Base-by-base conservation (phyloP, 2,113 vertebrate genomes). In the Macroglossus sobrinus region DNA sequence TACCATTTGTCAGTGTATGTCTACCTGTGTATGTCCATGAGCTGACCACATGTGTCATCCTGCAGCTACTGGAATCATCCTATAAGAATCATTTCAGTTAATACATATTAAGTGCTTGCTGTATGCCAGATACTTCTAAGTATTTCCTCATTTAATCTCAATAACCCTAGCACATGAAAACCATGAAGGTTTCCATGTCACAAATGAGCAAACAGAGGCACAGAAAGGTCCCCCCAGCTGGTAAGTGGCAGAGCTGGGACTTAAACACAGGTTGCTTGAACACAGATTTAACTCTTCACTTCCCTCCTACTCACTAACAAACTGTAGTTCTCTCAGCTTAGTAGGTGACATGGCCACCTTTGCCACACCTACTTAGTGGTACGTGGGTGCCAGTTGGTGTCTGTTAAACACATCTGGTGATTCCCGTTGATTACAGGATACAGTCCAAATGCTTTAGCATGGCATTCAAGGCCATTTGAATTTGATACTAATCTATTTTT, bases 11-110 rank as follows among this genome's bases (percentile, higher is more conserved):
- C 88, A 85, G 50, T 26, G 14, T 4, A 22, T 8, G n/a, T 84
- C 59, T 18, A 13, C 2, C 0, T 4, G 2, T 43, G n/a, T 11
- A 8, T 2, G 1, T 63, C 21, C 43, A 2, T 38, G 30, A 64
- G 7, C 57, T 30, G 35, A 57, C 26, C 22, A 38, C 5, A 16
- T 2, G 8, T 33, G 22, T 71, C 21, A 19, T 59, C 33, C 68
- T 24, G 0, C 50, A 33, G 26, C 18, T 59, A 33, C 50, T 6
- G 10, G 13, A 9, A 6, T 90, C 10, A 33, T 38, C 50, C 16
- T 12, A 63, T 10, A 14, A 13, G 28, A 16, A 10, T 55, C 11
- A 1, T 72, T 79, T 85, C 21, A 38, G 50, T 63, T 55, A 21
- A 53, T 10, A 12, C 28, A 26, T 5, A 30, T 63, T 30, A 28